Base-by-base conservation (phyloP, 2,113 vertebrate genomes). In the Megaleporinus macrocephalus region DNA sequence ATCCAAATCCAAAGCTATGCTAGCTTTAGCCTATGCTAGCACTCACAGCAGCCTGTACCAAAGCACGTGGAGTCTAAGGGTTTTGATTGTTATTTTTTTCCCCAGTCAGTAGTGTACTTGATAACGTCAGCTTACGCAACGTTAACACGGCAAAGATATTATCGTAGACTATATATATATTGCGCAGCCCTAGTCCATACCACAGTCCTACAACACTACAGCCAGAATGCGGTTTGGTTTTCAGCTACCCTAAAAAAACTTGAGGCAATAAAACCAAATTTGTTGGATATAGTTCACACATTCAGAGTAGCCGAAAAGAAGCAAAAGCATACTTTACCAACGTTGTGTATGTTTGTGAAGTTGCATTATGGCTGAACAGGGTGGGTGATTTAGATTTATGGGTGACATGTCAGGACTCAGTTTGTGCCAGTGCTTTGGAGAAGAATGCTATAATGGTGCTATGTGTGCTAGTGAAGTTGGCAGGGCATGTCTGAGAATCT, bases 401-500 rank as follows among this genome's bases (percentile, higher is more conserved):
- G 18, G 18, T 44, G 24, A 3, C 4, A 41, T 79, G 41, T 36
- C 9, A 44, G 41, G 41, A 44, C 41, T 29, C 20, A 65, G 3
- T 78, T 44, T 20, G 33, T n/a, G 62, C 27, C 49, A 68, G 51
- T 76, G 24, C 33, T 10, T 24, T 20, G 4, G 44, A 66, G 29
- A 77, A 78, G 65, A 22, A 44, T 5, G 4, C 6, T n/a, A 53
- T 68, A 22, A 53, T 10, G n/a, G 26, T 22, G 10, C 10, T 51
- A 20, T 36, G 22, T 27, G 57, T 61, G 24, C n/a, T 26, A 10
- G 22, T 24, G 57, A 26, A 22, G 53, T 79, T 78, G 63, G n/a
- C 76, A 78, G 65, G 76, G 49, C 33, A 47, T 51, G 20, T n/a
- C 33, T 79, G 16, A 59, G 12, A 59, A 71, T 70, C 29, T 79